phyloP scores from a whole-genome alignment of 2,888 invertebrate genomes.

The Pammene fasciana region DNA sequence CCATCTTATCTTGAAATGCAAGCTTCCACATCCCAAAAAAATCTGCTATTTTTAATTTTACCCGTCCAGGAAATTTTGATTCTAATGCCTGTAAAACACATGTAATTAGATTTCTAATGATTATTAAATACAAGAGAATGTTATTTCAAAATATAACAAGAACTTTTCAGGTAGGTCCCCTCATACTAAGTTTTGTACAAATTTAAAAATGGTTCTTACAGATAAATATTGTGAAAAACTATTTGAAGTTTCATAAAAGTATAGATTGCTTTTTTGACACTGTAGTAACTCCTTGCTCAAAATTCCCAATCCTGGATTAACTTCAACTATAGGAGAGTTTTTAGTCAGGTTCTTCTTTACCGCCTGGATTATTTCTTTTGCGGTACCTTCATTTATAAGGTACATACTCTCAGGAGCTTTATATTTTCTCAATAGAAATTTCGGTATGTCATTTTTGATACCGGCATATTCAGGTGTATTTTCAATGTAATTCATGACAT shows the following conservation, averaged over 20 bases:
- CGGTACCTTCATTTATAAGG: slow-evolving; percentile 69
- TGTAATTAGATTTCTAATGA: neutral
- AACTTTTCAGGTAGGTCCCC: neutral
- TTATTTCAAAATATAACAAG: neutral
- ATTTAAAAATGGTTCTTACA: slow-evolving; percentile 59
- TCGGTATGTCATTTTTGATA: slow-evolving; percentile 66
- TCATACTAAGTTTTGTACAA: neutral
- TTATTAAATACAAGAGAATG: neutral
- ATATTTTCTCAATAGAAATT: slow-evolving; percentile 66
- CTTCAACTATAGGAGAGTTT: slow-evolving; percentile 82
- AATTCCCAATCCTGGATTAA: slow-evolving; percentile 87
- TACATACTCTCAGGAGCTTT: slow-evolving; percentile 72
- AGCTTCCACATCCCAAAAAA: slow-evolving; percentile 84
- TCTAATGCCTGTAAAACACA: slow-evolving; percentile 63
- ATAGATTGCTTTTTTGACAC: slow-evolving; percentile 74
- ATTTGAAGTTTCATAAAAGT: slow-evolving; percentile 83
- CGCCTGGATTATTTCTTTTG: slow-evolving; percentile 64
- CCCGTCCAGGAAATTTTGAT: slow-evolving; percentile 63
- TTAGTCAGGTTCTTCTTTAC: slow-evolving; percentile 62
- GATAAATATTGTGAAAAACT: slow-evolving; percentile 76
- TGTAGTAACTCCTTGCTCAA: slow-evolving; percentile 84
- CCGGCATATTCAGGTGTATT: slow-evolving; percentile 59
- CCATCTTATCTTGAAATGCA: slow-evolving; percentile 83
- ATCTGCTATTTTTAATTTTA: slow-evolving; percentile 79
- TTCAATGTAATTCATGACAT: slow-evolving; percentile 68